A percentile compares a stretch with the other conserved stretches of the same genome.
Conservation (phyloP, 2,113 vertebrate species). For the Vulpes lagopus region DNA sequence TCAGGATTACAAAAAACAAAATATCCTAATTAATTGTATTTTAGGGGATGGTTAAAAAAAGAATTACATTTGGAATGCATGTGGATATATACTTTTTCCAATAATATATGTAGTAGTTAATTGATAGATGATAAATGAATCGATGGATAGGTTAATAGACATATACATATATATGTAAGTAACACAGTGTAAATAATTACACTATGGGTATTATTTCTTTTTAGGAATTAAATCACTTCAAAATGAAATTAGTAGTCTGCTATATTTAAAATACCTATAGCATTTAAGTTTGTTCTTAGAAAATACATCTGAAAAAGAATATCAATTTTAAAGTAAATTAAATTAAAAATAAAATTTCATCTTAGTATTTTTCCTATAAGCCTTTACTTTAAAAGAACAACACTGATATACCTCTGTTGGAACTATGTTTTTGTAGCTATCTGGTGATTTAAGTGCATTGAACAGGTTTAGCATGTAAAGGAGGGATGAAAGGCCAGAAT, state of each 20-base stretch:
- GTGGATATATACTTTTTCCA: not conserved
- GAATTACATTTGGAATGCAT: not conserved
- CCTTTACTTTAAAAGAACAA: slow-evolving; percentile 30
- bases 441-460: not conserved
- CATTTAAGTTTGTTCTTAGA: slow-evolving; percentile 30
- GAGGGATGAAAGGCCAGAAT: not conserved
- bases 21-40: not conserved
- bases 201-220: not conserved
- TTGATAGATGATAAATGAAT: not conserved
- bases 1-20: not conserved
- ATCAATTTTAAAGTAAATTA: not conserved
- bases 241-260: not conserved
- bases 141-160: not conserved
- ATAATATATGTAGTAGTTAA: not conserved
- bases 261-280: slow-evolving; percentile 46
- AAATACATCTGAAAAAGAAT: slow-evolving; percentile 64
- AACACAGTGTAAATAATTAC: not conserved
- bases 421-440: not conserved
- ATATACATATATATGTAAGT: not conserved
- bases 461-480: slow-evolving; percentile 34
- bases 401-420: not conserved
- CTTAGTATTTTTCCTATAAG: not conserved
- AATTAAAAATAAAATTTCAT: slow-evolving; percentile 22
- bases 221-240: slow-evolving; percentile 4
- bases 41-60: not conserved